Base-by-base conservation (phyloP, 2,113 vertebrate species). In the Nothoprocta pentlandii region DNA sequence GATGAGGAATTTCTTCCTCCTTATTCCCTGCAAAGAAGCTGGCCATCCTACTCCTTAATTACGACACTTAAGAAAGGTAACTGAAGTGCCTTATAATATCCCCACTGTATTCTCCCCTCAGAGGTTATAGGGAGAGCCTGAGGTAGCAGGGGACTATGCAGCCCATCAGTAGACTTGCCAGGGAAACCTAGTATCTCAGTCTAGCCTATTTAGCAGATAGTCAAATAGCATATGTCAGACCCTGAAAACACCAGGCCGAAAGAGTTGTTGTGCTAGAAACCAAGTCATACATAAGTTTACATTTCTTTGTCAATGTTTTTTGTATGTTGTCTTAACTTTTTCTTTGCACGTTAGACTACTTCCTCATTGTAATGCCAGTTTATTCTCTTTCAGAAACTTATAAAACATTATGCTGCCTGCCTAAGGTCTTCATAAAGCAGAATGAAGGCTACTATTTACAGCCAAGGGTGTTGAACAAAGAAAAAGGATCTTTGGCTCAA, bases 401-500 rank as follows among this genome's bases (percentile, higher is more conserved):
- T 25, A 73, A 92, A 92, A 69, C 47, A 49, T 80, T 85, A 92
- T 15, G 54, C 49, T 90, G 71, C 19, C 69, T 58, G 46, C 28
- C 71, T 56, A 59, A 23, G 64, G 78, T 26, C 53, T 80, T 79
- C 85, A 93, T 59, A 89, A 84, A 76, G 41, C 64, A 83, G 58
- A 89, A 93, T 46, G 30, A 87, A 79, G 83, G 73, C 75, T 74
- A 25, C 54, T 70, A n/a, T 80, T 87, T 77, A 85, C 54, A 92
- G 70, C 83, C 68, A 85, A 92, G 23, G 61, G 68, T 81, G 63
- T 66, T 53, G 69, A 94, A 96, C 73, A 62, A 81, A 71, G 62
- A 79, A 61, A 83, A 78, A 16, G 68, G 49, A 75, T 71, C 56
- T 84, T 87, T 90, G 91, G 91, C 68, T 94, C 53, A 93, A 84